Evolutionary conservation across 2,888 invertebrate genomes (phyloP), one percentile per base, ranked within the genome.

Genomic region (Lasioglossum pauxillum): DNA sequence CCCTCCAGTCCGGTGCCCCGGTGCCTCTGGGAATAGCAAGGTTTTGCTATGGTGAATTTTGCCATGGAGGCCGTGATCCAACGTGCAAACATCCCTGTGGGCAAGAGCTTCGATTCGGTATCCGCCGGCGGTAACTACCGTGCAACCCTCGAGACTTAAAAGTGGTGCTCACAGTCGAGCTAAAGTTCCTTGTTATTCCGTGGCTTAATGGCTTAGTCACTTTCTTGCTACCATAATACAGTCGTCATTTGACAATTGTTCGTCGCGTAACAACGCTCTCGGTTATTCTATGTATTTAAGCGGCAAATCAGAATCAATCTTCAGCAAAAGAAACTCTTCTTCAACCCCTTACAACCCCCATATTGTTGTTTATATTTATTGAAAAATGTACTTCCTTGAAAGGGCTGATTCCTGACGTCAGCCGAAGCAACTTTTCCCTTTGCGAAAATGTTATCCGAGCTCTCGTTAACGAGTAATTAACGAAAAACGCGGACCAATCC

Each of bases 1-100:
- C 35, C 35, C 57, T 1, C 23, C 38, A 23, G 69, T 69, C 35
- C 75, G 76, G 46, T 31, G 35, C 67, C 81, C 67, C 76, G 80
- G 69, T 72, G 78, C 90, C 90, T 53, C 31, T 87, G 88, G 90
- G 88, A 88, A 85, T 90, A 80, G 85, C 72, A 64, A 87, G 82
- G 84, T 89, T 88, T 84, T 82, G 84, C 85, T 78, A 88, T 85
- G 88, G 88, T 84, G 90, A 93, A 92, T 93, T 93, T 93, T 86
- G 90, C 90, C 88, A 92, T 90, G 90, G 90, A 90, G 91, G 91
- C 87, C 88, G 89, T 93, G 91, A 93, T 93, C 93, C 93, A 90
- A 88, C 90, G 87, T 86, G 92, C 92, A 93, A 93, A 93, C 93
- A 93, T 90, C 86, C 90, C 92, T 85, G 89, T 89, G 89, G 90